Percentiles rank a stretch among this genome's conserved stretches.
Conservation (phyloP, 1,140 invertebrate genomes). For the Galleria mellonella region DNA sequence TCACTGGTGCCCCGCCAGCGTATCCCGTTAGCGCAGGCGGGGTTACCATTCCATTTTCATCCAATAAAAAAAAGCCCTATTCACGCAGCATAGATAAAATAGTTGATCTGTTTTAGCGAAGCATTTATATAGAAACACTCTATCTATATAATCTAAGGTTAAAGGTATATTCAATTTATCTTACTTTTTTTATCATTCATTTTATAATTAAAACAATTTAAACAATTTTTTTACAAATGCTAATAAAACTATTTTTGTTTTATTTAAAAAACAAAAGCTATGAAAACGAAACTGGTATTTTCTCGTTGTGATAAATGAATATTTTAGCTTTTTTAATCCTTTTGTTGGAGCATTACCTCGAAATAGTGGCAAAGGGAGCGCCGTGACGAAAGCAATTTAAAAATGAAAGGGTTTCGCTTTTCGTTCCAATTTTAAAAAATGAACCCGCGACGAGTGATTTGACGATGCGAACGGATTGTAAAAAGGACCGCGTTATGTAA, state of each 20-base stretch:
- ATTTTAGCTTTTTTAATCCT: conserved; percentile 20
- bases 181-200: neutral
- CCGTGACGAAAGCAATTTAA: conserved; percentile 70
- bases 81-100: no score
- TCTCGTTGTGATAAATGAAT: conserved; percentile 33
- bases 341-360: conserved; percentile 35
- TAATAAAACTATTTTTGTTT: neutral
- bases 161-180: neutral
- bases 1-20: no score
- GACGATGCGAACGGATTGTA: conserved; percentile 62
- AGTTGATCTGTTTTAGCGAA: no score
- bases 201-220: no score
- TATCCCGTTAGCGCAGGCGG: no score
- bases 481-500: conserved; percentile 43
- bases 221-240: neutral
- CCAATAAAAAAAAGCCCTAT: no score
- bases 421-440: conserved; percentile 67
- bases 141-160: no score
- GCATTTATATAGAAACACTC: no score
- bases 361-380: conserved; percentile 47
- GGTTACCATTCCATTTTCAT: no score
- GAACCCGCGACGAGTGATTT: conserved; percentile 62
- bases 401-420: conserved; percentile 64
- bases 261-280: neutral
- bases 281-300: neutral